Evolutionary conservation across 2,888 invertebrate species (phyloP), one percentile per base, ranked within the genome.

Genomic region (Automeris io): DNA sequence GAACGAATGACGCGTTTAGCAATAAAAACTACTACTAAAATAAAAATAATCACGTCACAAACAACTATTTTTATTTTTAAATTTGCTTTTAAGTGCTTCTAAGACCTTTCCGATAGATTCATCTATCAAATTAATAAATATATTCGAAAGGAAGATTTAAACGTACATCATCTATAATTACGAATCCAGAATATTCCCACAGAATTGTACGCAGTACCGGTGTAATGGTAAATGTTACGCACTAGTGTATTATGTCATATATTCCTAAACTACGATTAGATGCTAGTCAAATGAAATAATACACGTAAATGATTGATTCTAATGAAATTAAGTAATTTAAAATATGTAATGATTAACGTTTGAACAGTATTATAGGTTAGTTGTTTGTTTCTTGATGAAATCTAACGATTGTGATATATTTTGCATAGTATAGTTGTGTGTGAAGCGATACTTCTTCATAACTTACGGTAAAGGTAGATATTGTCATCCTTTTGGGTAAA

Each of bases 361-460:
- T 66, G 56, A 77, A 66, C 83, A 85, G 85, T 85, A 85, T 85
- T 85, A 85, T 85, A 85, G 85, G 80, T 80, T 82, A 85, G 77
- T 74, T 70, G 61, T 75, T 74, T 61, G 47, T 57, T 70, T 68
- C 61, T 65, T 73, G 65, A 67, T 71, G 53, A 70, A 70, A 70
- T 74, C 60, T 72, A 59, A 74, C 59, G 71, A 61, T 67, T 79
- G 80, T 80, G 76, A 76, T 81, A 74, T 68, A 57, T 68, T 65
- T 65, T 65, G 52, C 65, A 61, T 73, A 60, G 56, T 43, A 55
- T 61, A 66, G 58, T 62, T 61, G 57, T 68, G 62, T 64, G 51
- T 51, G 41, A 45, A 37, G 43, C 42, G 33, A 45, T 56, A 49
- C 52, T 56, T 39, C 45, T 50, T 56, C 38, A 32, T 23, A 34